Evolutionary conservation across 1,140 invertebrate genomes (phyloP).

Genomic region (Homarus americanus): DNA sequence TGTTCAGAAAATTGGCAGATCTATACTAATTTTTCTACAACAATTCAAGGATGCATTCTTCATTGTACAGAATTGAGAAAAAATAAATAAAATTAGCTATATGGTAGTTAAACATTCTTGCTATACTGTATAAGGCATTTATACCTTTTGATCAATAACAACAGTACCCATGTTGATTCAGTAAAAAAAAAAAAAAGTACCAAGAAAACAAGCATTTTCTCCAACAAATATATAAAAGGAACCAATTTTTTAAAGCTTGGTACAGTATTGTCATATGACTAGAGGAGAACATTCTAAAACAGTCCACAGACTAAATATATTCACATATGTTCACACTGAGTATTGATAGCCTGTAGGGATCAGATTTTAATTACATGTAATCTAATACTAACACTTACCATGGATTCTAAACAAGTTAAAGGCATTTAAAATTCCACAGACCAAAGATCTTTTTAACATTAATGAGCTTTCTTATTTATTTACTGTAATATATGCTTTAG

Average conservation of each 20-base stretch:
- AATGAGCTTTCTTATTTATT: neutral
- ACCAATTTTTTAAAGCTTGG: slow-evolving; percentile 41
- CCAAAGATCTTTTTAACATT: neutral
- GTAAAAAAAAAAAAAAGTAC: neutral
- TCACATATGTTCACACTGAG: neutral
- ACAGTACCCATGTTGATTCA: neutral
- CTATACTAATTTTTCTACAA: too few relatives aligned
- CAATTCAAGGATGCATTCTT: too few relatives aligned
- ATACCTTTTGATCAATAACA: neutral
- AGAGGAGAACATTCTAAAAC: slow-evolving; percentile 17
- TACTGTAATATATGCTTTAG: neutral
- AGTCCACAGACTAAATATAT: neutral
- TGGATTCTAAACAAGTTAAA: neutral
- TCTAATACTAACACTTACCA: neutral
- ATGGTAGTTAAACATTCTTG: too few relatives aligned
- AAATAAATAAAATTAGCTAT: too few relatives aligned
- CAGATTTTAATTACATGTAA: neutral
- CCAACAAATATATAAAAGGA: slow-evolving; percentile 25
- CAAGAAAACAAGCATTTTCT: neutral
- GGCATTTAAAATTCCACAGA: neutral
- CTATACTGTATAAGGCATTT: neutral
- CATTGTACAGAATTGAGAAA: too few relatives aligned
- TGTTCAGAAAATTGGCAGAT: too few relatives aligned
- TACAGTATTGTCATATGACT: slow-evolving; percentile 56
- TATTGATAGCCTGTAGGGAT: neutral